Percentiles rank a stretch among this genome's conserved stretches.
Evolutionary conservation across 2,113 vertebrate genomes (phyloP).

Genomic region (Gulo gulo): DNA sequence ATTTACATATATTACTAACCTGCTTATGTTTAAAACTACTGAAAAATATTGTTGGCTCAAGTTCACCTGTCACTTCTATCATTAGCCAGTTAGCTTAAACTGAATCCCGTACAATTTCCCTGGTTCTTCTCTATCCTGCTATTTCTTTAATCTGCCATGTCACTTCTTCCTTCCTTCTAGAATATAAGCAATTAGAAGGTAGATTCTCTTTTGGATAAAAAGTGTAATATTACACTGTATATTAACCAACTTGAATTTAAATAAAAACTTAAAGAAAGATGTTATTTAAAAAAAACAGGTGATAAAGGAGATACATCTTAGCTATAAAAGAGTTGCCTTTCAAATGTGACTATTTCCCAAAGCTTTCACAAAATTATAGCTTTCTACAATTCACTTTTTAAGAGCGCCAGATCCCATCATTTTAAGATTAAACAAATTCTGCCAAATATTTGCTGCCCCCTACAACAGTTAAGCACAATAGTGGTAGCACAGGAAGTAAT

Average conservation of each 20-base stretch:
- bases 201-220: constrained; percentile 21
- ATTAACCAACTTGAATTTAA: background rate
- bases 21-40: constrained; percentile 20
- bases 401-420: background rate
- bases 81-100: background rate
- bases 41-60: background rate
- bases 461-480: background rate
- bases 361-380: background rate
- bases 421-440: constrained; percentile 27
- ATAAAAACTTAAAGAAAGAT: background rate
- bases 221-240: background rate
- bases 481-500: background rate
- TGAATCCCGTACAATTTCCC: background rate
- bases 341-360: background rate
- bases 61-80: background rate
- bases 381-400: background rate
- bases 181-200: constrained; percentile 1
- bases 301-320: constrained; percentile 8
- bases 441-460: background rate
- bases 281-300: background rate
- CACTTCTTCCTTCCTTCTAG: background rate
- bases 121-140: background rate
- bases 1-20: background rate
- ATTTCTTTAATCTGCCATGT: background rate
- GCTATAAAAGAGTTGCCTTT: background rate